These are phyloP conservation scores for Tinamus guttatus DNA, from an alignment of 2,113 vertebrate genomes.

Conservation along the genomic window DNA sequence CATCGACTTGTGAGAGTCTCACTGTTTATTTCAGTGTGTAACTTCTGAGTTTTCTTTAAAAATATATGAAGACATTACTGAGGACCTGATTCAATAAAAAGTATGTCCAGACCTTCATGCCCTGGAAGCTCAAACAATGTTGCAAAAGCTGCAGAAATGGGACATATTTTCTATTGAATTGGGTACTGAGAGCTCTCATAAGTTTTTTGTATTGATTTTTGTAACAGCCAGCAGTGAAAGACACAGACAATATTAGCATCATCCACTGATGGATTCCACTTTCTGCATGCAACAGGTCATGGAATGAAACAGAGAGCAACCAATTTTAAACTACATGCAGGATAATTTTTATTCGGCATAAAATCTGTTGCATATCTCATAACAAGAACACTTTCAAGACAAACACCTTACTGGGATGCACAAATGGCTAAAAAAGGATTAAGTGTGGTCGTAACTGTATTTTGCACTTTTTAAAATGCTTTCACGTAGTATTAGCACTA, in stretches of 20 bases:
- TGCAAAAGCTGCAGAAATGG: slow-evolving; percentile 70
- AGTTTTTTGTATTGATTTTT: slow-evolving; percentile 77
- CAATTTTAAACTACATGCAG: not conserved
- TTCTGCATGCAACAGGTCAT: slow-evolving; percentile 42
- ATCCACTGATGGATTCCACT: slow-evolving; percentile 58
- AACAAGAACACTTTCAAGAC: not conserved
- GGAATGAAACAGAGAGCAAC: not conserved
- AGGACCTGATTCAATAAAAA: slow-evolving; percentile 76
- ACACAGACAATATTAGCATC: slow-evolving; percentile 71
- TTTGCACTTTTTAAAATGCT: not conserved
- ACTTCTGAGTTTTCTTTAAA: slow-evolving; percentile 63
- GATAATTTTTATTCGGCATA: not conserved
- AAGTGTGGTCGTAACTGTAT: not conserved
- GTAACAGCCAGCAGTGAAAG: slow-evolving; percentile 68
- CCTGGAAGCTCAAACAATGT: slow-evolving; percentile 69
- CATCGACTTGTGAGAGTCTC: not conserved
- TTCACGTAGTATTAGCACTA: not conserved
- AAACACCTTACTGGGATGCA: not conserved
- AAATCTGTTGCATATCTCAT: not conserved
- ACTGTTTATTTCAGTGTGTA: slow-evolving; percentile 58
- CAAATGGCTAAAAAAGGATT: not conserved
- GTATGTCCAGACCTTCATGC: slow-evolving; percentile 69
- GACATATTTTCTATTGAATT: slow-evolving; percentile 75
- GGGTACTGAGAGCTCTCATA: slow-evolving; percentile 69
- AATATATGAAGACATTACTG: slow-evolving; percentile 74